Base-by-base conservation (phyloP, 1,140 invertebrate genomes). In the Ruditapes philippinarum region DNA sequence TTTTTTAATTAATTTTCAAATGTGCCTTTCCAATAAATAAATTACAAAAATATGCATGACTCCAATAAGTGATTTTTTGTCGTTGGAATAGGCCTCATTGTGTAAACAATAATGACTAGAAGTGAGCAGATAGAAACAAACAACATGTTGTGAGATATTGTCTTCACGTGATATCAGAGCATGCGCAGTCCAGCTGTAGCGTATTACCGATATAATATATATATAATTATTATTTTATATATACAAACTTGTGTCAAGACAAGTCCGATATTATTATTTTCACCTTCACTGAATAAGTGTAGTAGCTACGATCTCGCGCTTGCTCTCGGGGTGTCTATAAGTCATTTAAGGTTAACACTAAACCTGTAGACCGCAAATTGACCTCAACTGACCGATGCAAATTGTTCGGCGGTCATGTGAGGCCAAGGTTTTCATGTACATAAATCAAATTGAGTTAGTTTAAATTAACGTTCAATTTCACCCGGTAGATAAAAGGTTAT, bases 331-430 rank as follows among this genome's bases (percentile, higher is more conserved):
- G 14, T 45, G 42, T 45, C 5, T 45, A 45, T 28, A 62, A 78
- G 70, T 86, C 84, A 78, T 74, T 54, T 86, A 62, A 86, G 70
- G 84, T 78, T 74, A 86, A 78, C 31, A 31, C 45, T 40, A 76
- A 42, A 17, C 40, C 84, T 51, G 45, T 78, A 86, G 84, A 86
- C 84, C 84, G 70, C 84, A 62, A 65, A 9, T 78, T 86, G 84
- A 86, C 84, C 84, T 86, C 42, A 86, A 22, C 49, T 86, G 84
- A 86, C 84, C 84, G 74, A 38, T 78, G 68, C 70, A 78, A 49
- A 76, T 49, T 74, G 38, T 42, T 14, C 83, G 31, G 68, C 83
- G 83, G 83, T 86, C 83, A 86, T 54, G 73, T 76, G 68, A 86
- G 83, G 83, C 73, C 83, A 86, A 84, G 81, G 74, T 25, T 51